Percentiles rank a stretch among this genome's conserved stretches.
These are phyloP conservation scores for Hydra vulgaris DNA, from an alignment of 30 jellyfish, hydroid and myxozoan genomes.

Conservation along the genomic window DNA sequence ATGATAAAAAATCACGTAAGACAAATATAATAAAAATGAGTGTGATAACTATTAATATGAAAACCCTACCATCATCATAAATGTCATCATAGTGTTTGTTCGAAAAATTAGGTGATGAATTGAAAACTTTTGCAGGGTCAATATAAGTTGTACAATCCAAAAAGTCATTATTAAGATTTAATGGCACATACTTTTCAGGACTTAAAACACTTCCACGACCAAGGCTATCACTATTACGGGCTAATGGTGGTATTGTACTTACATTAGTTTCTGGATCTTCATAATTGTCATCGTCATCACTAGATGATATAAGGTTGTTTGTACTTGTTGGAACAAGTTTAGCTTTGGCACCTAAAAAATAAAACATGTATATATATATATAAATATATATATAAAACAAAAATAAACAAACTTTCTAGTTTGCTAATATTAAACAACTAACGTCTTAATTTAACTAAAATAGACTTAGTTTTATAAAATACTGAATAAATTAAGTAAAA, in stretches of 20 bases:
- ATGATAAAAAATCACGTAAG: too few relatives aligned
- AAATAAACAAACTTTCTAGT: too few relatives aligned
- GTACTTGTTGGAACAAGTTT: not conserved
- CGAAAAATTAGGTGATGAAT: not conserved
- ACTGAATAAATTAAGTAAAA: too few relatives aligned
- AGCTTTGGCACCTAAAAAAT: not conserved
- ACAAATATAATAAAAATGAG: too few relatives aligned
- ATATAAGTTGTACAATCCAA: not conserved
- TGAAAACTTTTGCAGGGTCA: not conserved
- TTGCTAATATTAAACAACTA: too few relatives aligned
- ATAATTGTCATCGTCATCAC: not conserved
- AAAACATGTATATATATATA: too few relatives aligned
- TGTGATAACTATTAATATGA: too few relatives aligned
- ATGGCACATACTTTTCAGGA: not conserved
- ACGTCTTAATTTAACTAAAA: too few relatives aligned
- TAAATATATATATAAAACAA: too few relatives aligned
- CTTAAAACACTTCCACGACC: not conserved
- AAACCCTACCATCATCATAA: slow-evolving; percentile 22
- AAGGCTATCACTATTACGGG: not conserved
- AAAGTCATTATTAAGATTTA: not conserved
- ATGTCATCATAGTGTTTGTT: not conserved
- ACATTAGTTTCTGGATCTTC: not conserved
- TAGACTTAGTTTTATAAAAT: too few relatives aligned
- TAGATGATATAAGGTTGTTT: not conserved
- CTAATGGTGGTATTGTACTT: not conserved